Conservation (phyloP, 2,797 vertebrate species). For the Lepilemur ruficaudatus region DNA sequence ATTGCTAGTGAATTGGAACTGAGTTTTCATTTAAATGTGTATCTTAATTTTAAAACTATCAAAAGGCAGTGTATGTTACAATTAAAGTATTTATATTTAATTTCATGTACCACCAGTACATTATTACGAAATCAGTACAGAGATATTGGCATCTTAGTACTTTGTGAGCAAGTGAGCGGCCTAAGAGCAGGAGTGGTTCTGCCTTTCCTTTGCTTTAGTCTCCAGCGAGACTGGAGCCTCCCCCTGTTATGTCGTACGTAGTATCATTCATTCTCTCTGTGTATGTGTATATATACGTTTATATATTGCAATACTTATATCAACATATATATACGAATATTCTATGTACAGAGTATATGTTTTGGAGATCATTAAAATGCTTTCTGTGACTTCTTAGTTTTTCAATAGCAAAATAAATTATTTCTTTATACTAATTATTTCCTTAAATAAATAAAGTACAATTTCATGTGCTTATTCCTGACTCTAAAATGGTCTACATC, state of each 20-base stretch:
- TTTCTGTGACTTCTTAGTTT: slow-evolving; percentile 70
- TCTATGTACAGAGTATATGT: slow-evolving; percentile 85
- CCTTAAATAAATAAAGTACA: slow-evolving; percentile 45
- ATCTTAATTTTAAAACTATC: neutral
- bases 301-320: slow-evolving; percentile 69
- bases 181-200: neutral
- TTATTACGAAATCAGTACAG: neutral
- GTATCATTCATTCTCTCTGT: slow-evolving; percentile 82
- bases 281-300: slow-evolving; percentile 83
- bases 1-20: slow-evolving; percentile 53
- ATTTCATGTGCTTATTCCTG: neutral
- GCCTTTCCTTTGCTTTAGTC: slow-evolving; percentile 59
- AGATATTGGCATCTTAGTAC: neutral
- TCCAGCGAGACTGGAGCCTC: slow-evolving; percentile 55
- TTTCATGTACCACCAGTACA: neutral
- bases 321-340: slow-evolving; percentile 82
- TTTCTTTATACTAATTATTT: slow-evolving; percentile 59
- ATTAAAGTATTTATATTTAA: neutral
- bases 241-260: slow-evolving; percentile 81
- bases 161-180: neutral
- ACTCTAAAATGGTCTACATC: slow-evolving; percentile 80
- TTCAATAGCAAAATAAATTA: slow-evolving; percentile 53
- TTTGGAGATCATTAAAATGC: slow-evolving; percentile 82
- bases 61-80: neutral
- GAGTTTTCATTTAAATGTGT: slow-evolving; percentile 51